Base-by-base conservation (phyloP, 1,140 invertebrate genomes). In the Lineus longissimus region DNA sequence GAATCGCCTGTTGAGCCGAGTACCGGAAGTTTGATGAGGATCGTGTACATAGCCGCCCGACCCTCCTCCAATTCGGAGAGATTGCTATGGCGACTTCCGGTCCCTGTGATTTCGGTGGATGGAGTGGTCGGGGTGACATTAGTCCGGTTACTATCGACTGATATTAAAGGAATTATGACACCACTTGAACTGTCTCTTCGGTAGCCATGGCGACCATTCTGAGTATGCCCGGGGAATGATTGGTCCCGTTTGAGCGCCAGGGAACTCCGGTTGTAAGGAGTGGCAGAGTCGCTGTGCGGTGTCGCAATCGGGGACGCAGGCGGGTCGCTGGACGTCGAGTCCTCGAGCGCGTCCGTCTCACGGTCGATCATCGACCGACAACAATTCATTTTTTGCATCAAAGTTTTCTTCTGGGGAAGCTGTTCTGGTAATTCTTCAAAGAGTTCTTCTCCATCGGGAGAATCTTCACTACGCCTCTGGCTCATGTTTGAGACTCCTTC, bases 1-100 rank as follows among this genome's bases (percentile, higher is more conserved):
- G 33, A 7, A 17, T 45, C 43, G 22, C 66, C 62, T 22, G 22
- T 55, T 9, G 55, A 61, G 22, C 41, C 41, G 13, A 86, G 85
- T 2, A 81, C 62, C 1, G 93, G 93, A 66, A 97, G 82, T 70
- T 89, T 86, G 68, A 96, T 97, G 62, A 97, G 80, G 74, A 96
- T 96, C 57, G 94, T 96, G 84, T 95, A 96, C 7, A 96, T 79
- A 6, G 80, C 82, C 45, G 76, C 65, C 23, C 41, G n/a, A n/a
- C 40, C 33, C 17, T 61, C 61, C 54, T 59, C 41, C 31, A 15
- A 15, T 15, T 17, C 36, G 11, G 36, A 19, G 19, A 22, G n/a
- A 25, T 25, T 33, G 29, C 60, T 69, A 13, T 64, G 68, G n/a
- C 70, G 71, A 40, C 69, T 71, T 41, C 67, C 67, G 17, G 66